These are phyloP conservation scores for Grus americana DNA, from an alignment of 2,113 vertebrate genomes.

Conservation along the genomic window DNA sequence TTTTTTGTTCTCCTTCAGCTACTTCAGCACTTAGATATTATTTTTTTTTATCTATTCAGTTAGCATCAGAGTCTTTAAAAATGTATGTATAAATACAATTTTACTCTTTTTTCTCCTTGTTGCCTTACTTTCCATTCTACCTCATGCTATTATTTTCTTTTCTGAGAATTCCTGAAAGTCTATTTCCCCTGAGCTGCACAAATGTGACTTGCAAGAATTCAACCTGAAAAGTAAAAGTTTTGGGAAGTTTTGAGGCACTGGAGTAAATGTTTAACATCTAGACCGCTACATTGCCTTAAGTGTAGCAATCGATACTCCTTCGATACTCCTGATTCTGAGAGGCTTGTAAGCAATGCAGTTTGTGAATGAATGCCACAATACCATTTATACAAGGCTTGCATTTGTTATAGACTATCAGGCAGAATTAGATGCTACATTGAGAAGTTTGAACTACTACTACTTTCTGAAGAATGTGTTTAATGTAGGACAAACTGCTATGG, in stretches of 20 bases:
- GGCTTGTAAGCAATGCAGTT: neutral
- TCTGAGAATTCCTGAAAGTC: neutral
- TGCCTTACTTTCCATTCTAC: neutral
- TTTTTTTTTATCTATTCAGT: neutral
- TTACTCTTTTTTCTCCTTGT: neutral
- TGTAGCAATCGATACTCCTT: neutral
- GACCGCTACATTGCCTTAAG: neutral
- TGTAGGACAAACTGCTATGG: neutral
- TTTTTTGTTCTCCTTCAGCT: neutral
- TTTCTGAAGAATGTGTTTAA: neutral
- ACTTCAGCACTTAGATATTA: neutral
- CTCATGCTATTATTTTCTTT: neutral
- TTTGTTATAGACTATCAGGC: neutral
- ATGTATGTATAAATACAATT: neutral
- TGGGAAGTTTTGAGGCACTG: neutral
- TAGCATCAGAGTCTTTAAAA: neutral
- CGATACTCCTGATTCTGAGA: neutral
- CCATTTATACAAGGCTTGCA: neutral
- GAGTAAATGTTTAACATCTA: neutral
- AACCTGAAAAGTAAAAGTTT: slow-evolving; percentile 18
- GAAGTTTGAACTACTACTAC: neutral
- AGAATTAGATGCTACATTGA: neutral
- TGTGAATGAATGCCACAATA: neutral
- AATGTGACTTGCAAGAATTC: neutral
- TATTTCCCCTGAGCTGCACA: neutral